Conservation (phyloP, 2,888 invertebrate genomes). For the Dioctria linearis region DNA sequence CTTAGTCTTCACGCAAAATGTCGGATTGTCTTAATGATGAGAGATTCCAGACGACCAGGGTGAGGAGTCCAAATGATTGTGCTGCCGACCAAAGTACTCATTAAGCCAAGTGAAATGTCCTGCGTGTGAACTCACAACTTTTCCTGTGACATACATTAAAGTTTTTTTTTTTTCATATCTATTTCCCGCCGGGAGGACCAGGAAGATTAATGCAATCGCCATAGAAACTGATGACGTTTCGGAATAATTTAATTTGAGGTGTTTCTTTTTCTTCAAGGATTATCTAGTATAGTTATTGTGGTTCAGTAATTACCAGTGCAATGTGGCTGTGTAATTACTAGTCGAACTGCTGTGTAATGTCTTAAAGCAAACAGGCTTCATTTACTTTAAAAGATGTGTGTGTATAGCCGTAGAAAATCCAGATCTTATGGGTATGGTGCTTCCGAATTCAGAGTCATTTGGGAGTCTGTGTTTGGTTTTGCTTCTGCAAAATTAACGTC, state of each 20-base stretch:
- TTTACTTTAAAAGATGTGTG: too few relatives aligned
- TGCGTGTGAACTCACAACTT: constrained; percentile 41
- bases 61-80: not conserved
- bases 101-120: constrained; percentile 48
- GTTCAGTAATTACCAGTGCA: constrained; percentile 29
- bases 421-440: too few relatives aligned
- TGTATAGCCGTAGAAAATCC: too few relatives aligned
- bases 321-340: not conserved
- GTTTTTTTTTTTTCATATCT: constrained; percentile 5
- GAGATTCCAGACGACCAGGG: constrained; percentile 35
- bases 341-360: constrained; percentile 1
- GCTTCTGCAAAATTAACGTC: too few relatives aligned
- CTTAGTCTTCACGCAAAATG: constrained; percentile 51
- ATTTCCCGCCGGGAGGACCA: not conserved
- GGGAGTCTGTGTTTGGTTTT: too few relatives aligned
- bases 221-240: not conserved
- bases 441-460: too few relatives aligned
- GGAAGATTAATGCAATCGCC: constrained; percentile 42
- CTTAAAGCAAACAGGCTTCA: not conserved
- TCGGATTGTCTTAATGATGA: constrained; percentile 49
- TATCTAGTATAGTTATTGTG: not conserved
- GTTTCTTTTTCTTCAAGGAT: not conserved
- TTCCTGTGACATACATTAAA: constrained; percentile 31
- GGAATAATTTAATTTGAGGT: constrained; percentile 17
- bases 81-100: constrained; percentile 6